Evolutionary conservation across 2,113 vertebrate species (phyloP), one percentile per base, ranked within the genome.

Genomic region (Thunnus thynnus): DNA sequence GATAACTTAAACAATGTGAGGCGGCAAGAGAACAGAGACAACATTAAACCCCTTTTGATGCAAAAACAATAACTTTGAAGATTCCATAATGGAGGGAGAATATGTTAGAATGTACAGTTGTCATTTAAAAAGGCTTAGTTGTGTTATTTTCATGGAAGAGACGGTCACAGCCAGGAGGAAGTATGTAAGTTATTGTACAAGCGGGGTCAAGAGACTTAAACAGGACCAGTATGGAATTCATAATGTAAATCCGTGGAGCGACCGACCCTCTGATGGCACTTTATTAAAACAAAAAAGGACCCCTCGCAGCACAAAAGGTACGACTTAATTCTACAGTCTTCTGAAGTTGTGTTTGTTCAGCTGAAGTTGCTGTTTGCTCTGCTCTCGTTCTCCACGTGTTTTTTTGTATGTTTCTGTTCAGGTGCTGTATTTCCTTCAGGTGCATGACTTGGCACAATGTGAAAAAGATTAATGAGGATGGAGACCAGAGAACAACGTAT

Each of bases 111-210:
- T 44, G 67, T 72, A 76, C 61, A 72, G 73, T 55, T 50, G 78
- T 86, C 65, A 85, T 92, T 85, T 88, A 18, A 78, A 91, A 76
- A 48, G 83, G 78, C 61, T 70, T 85, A 80, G 58, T 56, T 2
- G 10, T 30, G 72, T 76, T 82, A 17, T 80, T 78, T 87, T 67
- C 36, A 76, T 57, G 54, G 58, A 64, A 61, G 63, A 76, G 20
- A 75, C 60, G 0, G 13, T 51, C 50, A 51, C 17, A 78, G 78
- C 47, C 78, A 63, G 69, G 55, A 69, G 74, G 80, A 84, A 86
- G 70, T 69, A 79, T 82, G 60, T 25, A 30, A 25, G 51, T 57
- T 84, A 77, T 76, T 72, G 79, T 61, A 63, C 18, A 46, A 27
- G 17, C 9, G 13, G 69, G 55, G 64, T 71, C 71, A 75, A 22